Conservation (phyloP, 2,797 vertebrate species). For the Rhincodon typus region DNA sequence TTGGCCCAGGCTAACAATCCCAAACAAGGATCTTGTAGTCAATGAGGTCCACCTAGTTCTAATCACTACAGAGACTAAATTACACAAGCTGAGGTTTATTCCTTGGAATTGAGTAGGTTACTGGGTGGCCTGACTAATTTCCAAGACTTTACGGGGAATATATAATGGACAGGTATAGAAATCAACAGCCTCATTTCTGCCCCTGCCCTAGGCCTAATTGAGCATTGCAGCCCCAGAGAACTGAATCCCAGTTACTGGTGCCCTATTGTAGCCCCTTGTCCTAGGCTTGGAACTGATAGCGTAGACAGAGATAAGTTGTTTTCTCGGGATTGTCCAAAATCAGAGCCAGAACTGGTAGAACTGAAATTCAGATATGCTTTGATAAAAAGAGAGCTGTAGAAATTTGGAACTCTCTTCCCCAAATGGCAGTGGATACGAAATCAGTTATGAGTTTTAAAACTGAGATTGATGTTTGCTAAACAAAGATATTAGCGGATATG, state of each 20-base stretch:
- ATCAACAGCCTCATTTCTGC: no score
- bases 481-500: not conserved
- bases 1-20: no score
- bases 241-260: no score
- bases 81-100: not conserved
- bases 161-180: no score
- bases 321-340: not conserved
- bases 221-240: no score
- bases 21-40: no score
- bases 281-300: not conserved
- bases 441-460: not conserved
- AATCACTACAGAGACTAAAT: not conserved
- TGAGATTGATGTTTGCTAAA: not conserved
- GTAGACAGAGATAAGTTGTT: not conserved
- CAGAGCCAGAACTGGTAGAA: not conserved
- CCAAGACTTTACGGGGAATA: not conserved
- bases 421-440: not conserved
- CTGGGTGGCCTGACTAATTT: not conserved
- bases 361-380: not conserved
- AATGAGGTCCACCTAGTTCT: no score
- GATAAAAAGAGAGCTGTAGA: not conserved
- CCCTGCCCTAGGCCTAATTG: no score
- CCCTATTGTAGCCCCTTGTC: no score
- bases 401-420: not conserved
- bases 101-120: not conserved